A percentile compares a stretch with the other conserved stretches of the same genome.
These are phyloP conservation scores for Thripadectes ignobilis DNA, from an alignment of 2,797 vertebrate species.

Conservation along the genomic window DNA sequence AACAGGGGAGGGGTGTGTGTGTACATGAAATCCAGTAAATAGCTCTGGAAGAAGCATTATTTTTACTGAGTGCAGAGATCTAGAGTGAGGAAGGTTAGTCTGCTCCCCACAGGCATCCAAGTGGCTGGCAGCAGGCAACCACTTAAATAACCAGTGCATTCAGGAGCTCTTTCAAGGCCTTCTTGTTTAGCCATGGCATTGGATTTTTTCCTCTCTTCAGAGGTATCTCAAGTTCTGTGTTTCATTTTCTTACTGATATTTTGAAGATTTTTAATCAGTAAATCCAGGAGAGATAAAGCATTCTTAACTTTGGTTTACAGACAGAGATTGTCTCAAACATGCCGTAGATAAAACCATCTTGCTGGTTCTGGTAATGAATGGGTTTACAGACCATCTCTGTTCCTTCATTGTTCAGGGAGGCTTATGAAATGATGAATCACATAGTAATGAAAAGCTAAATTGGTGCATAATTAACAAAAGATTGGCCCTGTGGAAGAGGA, in stretches of 20 bases:
- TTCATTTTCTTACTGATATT: neutral
- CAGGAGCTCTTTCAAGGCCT: neutral
- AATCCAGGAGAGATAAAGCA: neutral
- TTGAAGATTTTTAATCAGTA: neutral
- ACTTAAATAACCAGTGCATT: neutral
- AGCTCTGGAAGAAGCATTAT: neutral
- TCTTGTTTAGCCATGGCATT: neutral
- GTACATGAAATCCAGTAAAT: neutral
- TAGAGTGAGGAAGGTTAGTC: neutral
- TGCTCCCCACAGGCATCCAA: neutral
- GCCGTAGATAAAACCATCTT: neutral
- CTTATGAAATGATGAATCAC: neutral
- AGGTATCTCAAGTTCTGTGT: neutral
- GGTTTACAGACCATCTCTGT: neutral
- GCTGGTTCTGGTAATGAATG: neutral
- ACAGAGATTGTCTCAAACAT: neutral
- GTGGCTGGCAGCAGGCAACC: neutral
- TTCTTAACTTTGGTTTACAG: neutral
- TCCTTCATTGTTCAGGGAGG: neutral
- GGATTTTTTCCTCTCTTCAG: neutral
- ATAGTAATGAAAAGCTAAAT: neutral
- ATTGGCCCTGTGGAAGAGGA: neutral
- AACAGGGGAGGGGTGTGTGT: neutral
- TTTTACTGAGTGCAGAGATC: neutral
- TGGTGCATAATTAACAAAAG: neutral